Evolutionary conservation across 1,140 invertebrate species (phyloP).

Genomic region (Drosophila punjabiensis): DNA sequence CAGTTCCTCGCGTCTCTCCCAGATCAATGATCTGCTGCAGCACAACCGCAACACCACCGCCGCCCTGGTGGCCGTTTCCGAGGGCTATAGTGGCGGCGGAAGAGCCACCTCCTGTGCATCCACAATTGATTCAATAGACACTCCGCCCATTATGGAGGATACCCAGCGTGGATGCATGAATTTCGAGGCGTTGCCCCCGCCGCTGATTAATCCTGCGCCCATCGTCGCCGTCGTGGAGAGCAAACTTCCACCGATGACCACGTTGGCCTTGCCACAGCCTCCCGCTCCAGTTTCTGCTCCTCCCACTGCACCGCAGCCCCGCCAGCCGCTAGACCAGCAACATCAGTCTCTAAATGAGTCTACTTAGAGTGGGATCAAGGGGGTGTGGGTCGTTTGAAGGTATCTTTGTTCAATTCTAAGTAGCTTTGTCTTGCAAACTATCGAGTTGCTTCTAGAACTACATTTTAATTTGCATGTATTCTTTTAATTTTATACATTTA

Average conservation of each 20-base stretch:
- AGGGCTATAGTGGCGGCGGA: constrained; percentile 48
- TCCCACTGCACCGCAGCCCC: constrained; percentile 49
- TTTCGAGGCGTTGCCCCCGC: constrained; percentile 72
- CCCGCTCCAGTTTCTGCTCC: neutral
- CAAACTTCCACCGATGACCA: constrained; percentile 29
- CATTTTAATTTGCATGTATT: neutral
- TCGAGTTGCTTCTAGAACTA: too few species aligned
- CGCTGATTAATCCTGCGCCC: constrained; percentile 70
- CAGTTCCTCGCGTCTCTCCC: constrained; percentile 78
- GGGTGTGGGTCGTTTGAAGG: neutral
- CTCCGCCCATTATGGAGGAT: constrained; percentile 75
- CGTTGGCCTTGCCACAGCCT: constrained; percentile 10
- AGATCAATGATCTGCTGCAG: constrained; percentile 83
- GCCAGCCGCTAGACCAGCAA: constrained; percentile 61
- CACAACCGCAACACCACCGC: constrained; percentile 81
- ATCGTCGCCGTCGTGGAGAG: constrained; percentile 71
- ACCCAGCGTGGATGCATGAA: constrained; percentile 63
- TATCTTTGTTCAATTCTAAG: constrained; percentile 2
- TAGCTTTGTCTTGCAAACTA: neutral
- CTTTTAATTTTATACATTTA: neutral
- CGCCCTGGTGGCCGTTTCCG: constrained; percentile 75
- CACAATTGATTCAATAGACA: constrained; percentile 66
- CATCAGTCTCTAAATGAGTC: constrained; percentile 26
- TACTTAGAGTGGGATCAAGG: constrained; percentile 19
- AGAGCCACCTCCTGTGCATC: constrained; percentile 28